Base-by-base conservation (phyloP, 2,888 invertebrate species). In the Dinocampus coccinellae region DNA sequence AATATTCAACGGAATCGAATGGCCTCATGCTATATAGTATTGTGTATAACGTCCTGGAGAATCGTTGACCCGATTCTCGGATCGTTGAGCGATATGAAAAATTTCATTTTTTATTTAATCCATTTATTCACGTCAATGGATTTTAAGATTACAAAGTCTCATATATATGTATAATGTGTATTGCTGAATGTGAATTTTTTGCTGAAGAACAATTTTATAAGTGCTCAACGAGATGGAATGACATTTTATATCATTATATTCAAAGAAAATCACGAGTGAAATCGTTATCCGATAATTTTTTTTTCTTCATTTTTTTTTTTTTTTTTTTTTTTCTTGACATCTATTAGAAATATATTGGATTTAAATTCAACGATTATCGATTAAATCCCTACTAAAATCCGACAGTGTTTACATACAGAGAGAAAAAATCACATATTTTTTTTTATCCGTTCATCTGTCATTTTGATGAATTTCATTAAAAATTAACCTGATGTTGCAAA, bases 61-160 rank as follows among this genome's bases (percentile, higher is more conserved):
- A 73, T 68, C 72, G 65, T 75, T 75, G 73, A 75, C 75, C 75
- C 75, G 65, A 68, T 72, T 75, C 42, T 55, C 29, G 42, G 64
- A 60, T 62, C 58, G 29, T 58, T 34, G 29, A 33, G 16, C 33
- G 33, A 58, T 58, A 58, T 33, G 16, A 58, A 20, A 58, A 58
- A 29, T 58, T 34, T 29, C 33, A 57, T 33, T 58, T 33, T 58
- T 58, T 29, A 29, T 47, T 58, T 16, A 29, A 58, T 58, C 58
- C 16, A 33, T 58, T n/a, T 58, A 26, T 58, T 33, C 58, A 47
- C 47, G 47, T 34, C 55, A 55, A 22, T 58, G 58, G 33, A 58
- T 33, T 20, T 58, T 29, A 16, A 58, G 16, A 58, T 58, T 58
- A 29, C 33, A 24, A 58, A 58, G 7, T 16, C 26, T 16, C 58